These are phyloP conservation scores for Pituophis catenifer DNA, from an alignment of 2,113 vertebrate species.

Conservation along the genomic window DNA sequence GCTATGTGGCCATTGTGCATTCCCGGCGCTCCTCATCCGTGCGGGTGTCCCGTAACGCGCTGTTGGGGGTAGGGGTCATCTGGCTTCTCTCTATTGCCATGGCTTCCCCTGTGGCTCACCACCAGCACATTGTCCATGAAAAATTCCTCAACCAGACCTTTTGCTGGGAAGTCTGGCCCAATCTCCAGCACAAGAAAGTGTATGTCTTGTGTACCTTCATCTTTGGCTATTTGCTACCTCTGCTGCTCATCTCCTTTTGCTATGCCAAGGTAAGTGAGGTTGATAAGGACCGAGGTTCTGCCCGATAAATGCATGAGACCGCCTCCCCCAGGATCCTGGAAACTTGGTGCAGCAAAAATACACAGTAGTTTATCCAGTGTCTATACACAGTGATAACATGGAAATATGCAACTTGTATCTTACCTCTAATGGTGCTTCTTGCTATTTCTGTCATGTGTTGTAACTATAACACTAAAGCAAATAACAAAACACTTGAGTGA, in stretches of 20 bases:
- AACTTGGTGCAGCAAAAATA: not conserved
- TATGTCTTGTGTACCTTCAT: conserved; percentile 92
- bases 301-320: too few relatives aligned
- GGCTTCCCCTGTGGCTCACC: conserved; percentile 89
- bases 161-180: conserved; percentile 93
- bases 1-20: conserved; percentile 95
- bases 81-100: conserved; percentile 88
- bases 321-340: not conserved
- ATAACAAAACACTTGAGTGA: not conserved
- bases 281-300: not conserved
- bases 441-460: not conserved
- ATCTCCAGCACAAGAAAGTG: conserved; percentile 80
- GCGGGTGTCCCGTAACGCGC: conserved; percentile 80
- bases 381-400: fast-evolving
- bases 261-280: conserved; percentile 88
- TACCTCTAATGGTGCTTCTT: not conserved
- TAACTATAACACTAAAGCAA: not conserved
- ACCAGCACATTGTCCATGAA: conserved; percentile 82
- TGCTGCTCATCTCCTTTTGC: conserved; percentile 95
- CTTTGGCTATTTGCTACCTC: conserved; percentile 90
- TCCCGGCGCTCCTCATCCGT: conserved; percentile 87
- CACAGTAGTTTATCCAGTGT: not conserved
- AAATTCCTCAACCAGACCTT: conserved; percentile 80
- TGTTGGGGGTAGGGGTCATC: conserved; percentile 84
- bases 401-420: not conserved